Evolutionary conservation across 2,888 invertebrate species (phyloP).

Genomic region (Leptopterna dolabrata): DNA sequence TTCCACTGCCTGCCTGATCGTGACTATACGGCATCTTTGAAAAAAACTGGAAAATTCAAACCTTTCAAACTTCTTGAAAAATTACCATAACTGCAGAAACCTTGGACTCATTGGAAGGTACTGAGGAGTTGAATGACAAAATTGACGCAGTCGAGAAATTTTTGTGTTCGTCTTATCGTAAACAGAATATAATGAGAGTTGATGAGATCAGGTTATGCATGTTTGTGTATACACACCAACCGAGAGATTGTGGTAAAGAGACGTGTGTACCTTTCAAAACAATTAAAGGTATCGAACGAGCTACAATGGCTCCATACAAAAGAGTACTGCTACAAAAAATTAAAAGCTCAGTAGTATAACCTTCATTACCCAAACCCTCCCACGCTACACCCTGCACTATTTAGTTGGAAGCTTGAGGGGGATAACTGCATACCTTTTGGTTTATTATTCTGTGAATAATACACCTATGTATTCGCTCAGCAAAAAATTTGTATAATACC

Average conservation of each 20-base stretch:
- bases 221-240: neutral
- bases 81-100: no score
- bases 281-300: neutral
- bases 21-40: constrained; percentile 36
- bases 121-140: neutral
- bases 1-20: constrained; percentile 35
- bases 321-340: neutral
- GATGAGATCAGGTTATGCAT: neutral
- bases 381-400: neutral
- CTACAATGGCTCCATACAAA: neutral
- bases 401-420: neutral
- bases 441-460: no score
- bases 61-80: neutral
- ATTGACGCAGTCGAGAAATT: neutral
- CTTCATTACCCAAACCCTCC: neutral
- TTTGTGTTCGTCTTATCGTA: neutral
- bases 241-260: neutral
- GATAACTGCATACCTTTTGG: neutral
- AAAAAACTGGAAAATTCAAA: constrained; percentile 3
- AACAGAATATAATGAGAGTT: neutral
- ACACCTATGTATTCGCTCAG: no score
- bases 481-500: no score
- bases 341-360: neutral
- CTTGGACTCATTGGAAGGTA: neutral
- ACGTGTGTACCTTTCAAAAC: neutral